Conservation (phyloP, 2,113 vertebrate species). For the Megaceryle maxima region DNA sequence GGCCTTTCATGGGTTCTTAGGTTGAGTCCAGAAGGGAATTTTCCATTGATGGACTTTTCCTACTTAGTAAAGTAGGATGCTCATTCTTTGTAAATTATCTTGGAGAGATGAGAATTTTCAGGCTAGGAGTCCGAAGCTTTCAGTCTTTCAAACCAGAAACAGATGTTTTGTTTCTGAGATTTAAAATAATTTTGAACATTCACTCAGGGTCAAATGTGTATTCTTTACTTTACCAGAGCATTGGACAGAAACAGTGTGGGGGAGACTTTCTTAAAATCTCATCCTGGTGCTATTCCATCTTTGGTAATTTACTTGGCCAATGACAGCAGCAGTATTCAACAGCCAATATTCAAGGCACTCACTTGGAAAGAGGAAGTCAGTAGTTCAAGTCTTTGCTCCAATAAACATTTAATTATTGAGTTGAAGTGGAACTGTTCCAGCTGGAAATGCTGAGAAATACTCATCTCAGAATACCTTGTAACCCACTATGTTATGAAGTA, state of each 20-base stretch:
- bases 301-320: neutral
- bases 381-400: neutral
- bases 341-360: neutral
- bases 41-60: neutral
- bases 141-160: neutral
- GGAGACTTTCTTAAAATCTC: neutral
- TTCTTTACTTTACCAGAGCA: neutral
- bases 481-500: neutral
- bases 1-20: neutral
- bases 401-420: slow-evolving; percentile 40
- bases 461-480: neutral
- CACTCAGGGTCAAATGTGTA: neutral
- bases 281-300: neutral
- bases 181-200: neutral
- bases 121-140: neutral
- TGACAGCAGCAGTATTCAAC: neutral
- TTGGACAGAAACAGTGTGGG: neutral
- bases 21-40: neutral
- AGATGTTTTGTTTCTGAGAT: neutral
- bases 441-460: neutral
- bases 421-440: slow-evolving; percentile 1
- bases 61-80: neutral
- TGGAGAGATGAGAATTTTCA: neutral
- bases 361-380: neutral
- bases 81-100: neutral